These are phyloP conservation scores for Trachelus tabidus DNA, from an alignment of 2,888 invertebrate genomes.

Conservation along the genomic window DNA sequence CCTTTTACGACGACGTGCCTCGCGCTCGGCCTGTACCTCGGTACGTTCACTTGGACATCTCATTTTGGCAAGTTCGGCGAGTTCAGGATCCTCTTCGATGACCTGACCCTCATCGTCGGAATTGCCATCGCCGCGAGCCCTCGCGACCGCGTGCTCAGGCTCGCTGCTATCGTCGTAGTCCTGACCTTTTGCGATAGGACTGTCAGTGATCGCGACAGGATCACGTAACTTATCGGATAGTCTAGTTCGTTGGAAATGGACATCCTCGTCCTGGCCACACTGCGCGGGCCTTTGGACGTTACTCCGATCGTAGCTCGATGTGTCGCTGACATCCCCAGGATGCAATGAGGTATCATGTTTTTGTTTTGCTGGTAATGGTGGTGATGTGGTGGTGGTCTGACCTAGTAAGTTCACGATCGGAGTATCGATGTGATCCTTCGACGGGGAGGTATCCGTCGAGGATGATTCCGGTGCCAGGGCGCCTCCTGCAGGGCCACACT, in stretches of 20 bases:
- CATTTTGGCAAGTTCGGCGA: constrained; percentile 83
- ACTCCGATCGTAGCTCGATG: constrained; percentile 18
- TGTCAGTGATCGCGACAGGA: neutral
- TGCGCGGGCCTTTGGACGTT: constrained; percentile 59
- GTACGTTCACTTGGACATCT: constrained; percentile 91
- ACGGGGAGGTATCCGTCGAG: constrained; percentile 4
- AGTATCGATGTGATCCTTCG: neutral
- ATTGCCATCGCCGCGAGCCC: constrained; percentile 62
- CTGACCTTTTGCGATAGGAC: neutral
- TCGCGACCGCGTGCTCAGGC: constrained; percentile 65
- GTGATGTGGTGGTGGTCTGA: neutral
- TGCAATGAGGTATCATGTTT: neutral
- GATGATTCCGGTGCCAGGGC: neutral
- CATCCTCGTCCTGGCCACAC: constrained; percentile 55
- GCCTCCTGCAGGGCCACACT: constrained; percentile 62
- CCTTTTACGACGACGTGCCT: constrained; percentile 79
- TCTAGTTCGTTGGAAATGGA: neutral
- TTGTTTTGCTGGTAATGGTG: neutral
- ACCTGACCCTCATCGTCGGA: constrained; percentile 59
- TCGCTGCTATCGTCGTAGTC: constrained; percentile 28
- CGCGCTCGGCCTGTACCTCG: constrained; percentile 88
- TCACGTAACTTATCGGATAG: neutral
- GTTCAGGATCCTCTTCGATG: constrained; percentile 80
- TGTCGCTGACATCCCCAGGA: neutral
- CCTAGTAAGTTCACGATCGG: constrained; percentile 3